Conservation (phyloP, 2,113 vertebrate genomes). For the Pithys albifrons region DNA sequence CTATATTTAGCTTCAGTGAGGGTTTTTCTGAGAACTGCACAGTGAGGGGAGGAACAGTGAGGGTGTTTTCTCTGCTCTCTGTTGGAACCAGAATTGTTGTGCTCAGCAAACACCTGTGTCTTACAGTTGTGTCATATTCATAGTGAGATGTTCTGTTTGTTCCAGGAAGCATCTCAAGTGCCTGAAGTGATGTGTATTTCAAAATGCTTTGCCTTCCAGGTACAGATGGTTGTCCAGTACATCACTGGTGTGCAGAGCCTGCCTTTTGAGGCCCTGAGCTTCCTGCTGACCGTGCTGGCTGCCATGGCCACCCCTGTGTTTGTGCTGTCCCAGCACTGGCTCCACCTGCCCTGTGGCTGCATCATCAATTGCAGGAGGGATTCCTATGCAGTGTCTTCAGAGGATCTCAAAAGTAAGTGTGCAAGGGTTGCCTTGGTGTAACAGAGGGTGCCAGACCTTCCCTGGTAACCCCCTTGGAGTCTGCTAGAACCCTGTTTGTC, state of each 20-base stretch:
- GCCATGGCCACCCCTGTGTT: constrained; percentile 87
- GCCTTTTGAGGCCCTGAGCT: constrained; percentile 85
- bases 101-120: background rate
- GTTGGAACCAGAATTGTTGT: background rate
- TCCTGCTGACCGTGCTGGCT: constrained; percentile 89
- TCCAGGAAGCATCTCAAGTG: background rate
- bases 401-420: constrained; percentile 73
- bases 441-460: background rate
- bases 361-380: constrained; percentile 89
- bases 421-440: background rate
- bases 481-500: background rate
- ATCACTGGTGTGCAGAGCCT: constrained; percentile 78
- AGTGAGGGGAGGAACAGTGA: background rate
- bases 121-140: background rate
- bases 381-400: constrained; percentile 25
- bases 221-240: constrained; percentile 85
- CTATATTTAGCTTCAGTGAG: background rate
- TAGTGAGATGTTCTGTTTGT: background rate
- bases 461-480: background rate
- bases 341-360: constrained; percentile 95
- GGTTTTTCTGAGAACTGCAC: background rate
- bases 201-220: constrained; percentile 76
- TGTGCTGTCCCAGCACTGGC: constrained; percentile 91
- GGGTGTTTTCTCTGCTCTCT: background rate
- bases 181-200: background rate